Conservation (phyloP, 2,888 invertebrate genomes). For the Mesorhabditis spiculigera region DNA sequence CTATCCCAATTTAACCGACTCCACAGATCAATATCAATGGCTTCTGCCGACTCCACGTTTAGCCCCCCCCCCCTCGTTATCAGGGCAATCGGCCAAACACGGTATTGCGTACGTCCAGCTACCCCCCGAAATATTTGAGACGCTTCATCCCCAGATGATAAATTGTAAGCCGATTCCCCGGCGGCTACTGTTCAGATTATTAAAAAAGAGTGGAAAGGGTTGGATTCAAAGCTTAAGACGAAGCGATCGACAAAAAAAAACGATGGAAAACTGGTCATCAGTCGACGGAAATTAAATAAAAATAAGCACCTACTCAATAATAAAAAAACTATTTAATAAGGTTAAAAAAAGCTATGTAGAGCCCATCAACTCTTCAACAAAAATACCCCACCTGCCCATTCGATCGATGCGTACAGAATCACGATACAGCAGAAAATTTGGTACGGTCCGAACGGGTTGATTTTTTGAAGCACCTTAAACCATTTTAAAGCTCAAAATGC, state of each 20-base stretch:
- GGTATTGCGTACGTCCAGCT: too few relatives aligned
- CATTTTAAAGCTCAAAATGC: too few relatives aligned
- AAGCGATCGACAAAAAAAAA: background rate
- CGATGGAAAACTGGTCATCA: background rate
- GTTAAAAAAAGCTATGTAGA: background rate
- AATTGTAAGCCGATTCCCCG: too few relatives aligned
- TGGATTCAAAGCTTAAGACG: background rate
- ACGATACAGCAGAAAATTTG: constrained; percentile 52
- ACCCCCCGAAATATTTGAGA: too few relatives aligned
- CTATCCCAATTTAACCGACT: too few relatives aligned
- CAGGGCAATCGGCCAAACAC: too few relatives aligned
- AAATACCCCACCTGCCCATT: constrained; percentile 47
- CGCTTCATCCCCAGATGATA: too few relatives aligned
- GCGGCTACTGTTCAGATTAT: too few relatives aligned
- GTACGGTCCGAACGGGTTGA: constrained; percentile 50
- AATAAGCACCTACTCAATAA: background rate
- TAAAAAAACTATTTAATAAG: background rate
- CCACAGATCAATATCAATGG: too few relatives aligned
- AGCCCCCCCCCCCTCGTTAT: too few relatives aligned
- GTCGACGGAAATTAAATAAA: background rate
- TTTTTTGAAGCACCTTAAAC: constrained; percentile 21
- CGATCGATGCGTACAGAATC: constrained; percentile 50
- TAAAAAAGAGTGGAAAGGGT: too few relatives aligned
- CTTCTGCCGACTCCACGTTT: too few relatives aligned
- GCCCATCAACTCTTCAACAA: background rate